Evolutionary conservation across 2,797 vertebrate genomes (phyloP).

Genomic region (Helostoma temminkii): DNA sequence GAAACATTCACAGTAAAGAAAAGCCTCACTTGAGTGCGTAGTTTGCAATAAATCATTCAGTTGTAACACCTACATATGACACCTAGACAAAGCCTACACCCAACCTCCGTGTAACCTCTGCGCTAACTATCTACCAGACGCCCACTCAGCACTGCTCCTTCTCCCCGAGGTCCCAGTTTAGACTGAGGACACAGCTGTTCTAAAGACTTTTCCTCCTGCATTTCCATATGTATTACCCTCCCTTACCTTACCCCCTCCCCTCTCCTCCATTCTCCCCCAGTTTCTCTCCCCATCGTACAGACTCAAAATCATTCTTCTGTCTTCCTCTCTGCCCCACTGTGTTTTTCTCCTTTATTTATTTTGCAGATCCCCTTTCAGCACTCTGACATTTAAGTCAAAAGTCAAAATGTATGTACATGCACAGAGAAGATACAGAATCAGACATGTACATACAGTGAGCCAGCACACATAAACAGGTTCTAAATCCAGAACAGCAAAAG

Average conservation of each 20-base stretch:
- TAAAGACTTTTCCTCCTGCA: constrained; percentile 66
- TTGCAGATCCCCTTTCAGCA: constrained; percentile 59
- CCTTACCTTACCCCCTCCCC: constrained; percentile 16
- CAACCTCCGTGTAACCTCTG: constrained; percentile 69
- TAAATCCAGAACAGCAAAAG: constrained; percentile 30
- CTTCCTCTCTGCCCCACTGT: constrained; percentile 11
- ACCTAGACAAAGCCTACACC: constrained; percentile 75
- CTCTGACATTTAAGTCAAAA: constrained; percentile 39
- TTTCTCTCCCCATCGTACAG: constrained; percentile 10
- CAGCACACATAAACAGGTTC: neutral
- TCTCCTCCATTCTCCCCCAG: neutral
- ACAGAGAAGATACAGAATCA: constrained; percentile 35
- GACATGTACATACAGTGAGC: constrained; percentile 14
- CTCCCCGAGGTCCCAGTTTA: constrained; percentile 68
- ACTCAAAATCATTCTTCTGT: constrained; percentile 30
- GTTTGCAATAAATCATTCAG: constrained; percentile 69
- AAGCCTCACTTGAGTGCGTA: constrained; percentile 39
- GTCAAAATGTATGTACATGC: constrained; percentile 38
- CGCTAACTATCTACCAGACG: constrained; percentile 65
- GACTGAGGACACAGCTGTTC: constrained; percentile 71
- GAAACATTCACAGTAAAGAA: constrained; percentile 30
- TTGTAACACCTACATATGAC: constrained; percentile 57
- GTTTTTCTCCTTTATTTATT: constrained; percentile 44
- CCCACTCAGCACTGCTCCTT: constrained; percentile 72
- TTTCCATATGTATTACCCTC: constrained; percentile 55